Base-by-base conservation (phyloP, 2,797 vertebrate genomes). In the Siniperca undulata region DNA sequence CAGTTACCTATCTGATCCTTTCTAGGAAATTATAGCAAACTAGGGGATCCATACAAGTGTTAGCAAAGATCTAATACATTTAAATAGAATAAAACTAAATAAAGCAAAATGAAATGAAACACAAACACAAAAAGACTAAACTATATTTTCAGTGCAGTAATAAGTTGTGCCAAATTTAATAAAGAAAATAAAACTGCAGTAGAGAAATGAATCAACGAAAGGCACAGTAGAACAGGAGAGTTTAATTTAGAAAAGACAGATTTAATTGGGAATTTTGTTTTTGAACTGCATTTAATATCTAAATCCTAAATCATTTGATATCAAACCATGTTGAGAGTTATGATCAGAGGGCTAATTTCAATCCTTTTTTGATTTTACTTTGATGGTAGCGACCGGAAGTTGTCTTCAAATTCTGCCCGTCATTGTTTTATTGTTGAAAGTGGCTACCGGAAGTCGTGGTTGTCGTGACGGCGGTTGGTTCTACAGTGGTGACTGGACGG, bases 341-440 rank as follows among this genome's bases (percentile, higher is more conserved):
- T 24, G 30, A 56, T 2, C 36, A 10, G 2, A 22, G 53, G 2
- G 8, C 27, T 38, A 2, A 34, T 7, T n/a, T 50, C 12, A n/a
- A 7, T 0, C 2, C n/a, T 38, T 16, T 5, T 30, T 5, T 40
- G 19, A 2, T 72, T 80, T 86, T 86, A 83, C 61, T 81, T 77
- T 85, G 56, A 68, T 6, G 20, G 3, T 0, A 0, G 0, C 0
- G 0, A 9, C 20, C 60, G 80, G 68, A 81, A 65, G 38, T 52
- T 0, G 0, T 0, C 5, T 42, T 42, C 8, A 11, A 56, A n/a
- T 64, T 68, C 17, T 53, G 36, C 24, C 14, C 4, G 61, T 84
- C 74, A 53, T 76, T 1, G 19, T 83, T 85, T 90, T 85, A 86
- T 81, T 81, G 24, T 59, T 8, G 7, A 27, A 56, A 56, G 48